phyloP scores from a whole-genome alignment of 2,113 vertebrate genomes.

The Poeciliopsis turrubarensis region DNA sequence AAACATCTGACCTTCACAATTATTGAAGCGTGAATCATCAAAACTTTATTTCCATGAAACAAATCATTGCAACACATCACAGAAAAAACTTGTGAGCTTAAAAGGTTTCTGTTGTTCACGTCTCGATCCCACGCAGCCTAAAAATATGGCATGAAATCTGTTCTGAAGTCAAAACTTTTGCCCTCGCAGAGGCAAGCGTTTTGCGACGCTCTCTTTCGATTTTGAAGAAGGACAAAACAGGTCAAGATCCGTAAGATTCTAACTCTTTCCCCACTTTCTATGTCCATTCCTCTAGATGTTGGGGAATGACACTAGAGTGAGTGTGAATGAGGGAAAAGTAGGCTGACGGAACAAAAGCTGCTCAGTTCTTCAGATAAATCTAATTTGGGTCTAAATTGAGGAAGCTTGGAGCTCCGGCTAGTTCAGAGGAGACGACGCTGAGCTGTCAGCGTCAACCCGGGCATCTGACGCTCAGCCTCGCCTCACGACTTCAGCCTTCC shows the following conservation, averaged over 20 bases:
- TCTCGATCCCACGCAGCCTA: neutral
- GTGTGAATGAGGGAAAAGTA: neutral
- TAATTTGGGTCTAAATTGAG: slow-evolving; percentile 46
- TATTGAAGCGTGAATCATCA: neutral
- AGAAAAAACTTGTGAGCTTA: neutral
- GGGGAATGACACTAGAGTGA: neutral
- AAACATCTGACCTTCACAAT: neutral
- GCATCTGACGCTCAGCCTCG: slow-evolving; percentile 34
- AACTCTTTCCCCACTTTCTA: neutral
- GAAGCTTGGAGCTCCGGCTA: slow-evolving; percentile 32
- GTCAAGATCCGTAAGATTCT: neutral
- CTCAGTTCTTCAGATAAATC: slow-evolving; percentile 39
- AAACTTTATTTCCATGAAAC: neutral
- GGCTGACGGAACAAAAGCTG: slow-evolving; percentile 32
- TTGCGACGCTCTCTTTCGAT: neutral
- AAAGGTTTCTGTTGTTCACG: neutral
- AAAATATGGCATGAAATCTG: neutral
- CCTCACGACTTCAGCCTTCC: slow-evolving; percentile 1
- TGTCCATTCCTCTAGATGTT: neutral
- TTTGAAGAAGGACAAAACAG: neutral
- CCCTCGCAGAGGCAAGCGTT: neutral
- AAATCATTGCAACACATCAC: neutral
- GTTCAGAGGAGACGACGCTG: slow-evolving; percentile 40
- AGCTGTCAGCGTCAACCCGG: slow-evolving; percentile 47
- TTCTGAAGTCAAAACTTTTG: neutral